phyloP scores from a whole-genome alignment of 1,140 invertebrate species.

The Ctenoplectra terminalis region DNA sequence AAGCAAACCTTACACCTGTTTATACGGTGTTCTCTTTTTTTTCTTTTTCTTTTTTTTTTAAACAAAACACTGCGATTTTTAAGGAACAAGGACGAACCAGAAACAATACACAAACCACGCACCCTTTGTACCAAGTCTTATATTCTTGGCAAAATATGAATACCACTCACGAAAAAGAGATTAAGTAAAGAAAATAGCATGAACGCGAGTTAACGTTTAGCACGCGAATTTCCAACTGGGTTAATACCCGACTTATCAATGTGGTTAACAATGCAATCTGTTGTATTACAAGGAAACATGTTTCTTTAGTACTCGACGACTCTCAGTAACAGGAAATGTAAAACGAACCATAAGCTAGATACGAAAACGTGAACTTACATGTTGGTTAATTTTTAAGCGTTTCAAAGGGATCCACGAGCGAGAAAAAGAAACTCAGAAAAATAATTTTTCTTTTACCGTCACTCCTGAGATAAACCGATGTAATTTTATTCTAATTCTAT shows the following conservation, averaged over 20 bases:
- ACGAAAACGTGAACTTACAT: no score
- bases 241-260: neutral
- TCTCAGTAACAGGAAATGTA: neutral
- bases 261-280: neutral
- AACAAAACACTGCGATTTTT: neutral
- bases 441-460: no score
- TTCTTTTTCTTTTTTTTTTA: neutral
- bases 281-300: neutral
- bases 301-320: neutral
- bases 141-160: neutral
- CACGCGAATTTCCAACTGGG: slow-evolving; percentile 16
- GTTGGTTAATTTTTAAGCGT: no score
- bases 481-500: no score
- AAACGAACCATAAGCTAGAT: neutral
- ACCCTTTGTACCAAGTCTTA: neutral
- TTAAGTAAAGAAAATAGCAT: neutral
- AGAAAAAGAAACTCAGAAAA: no score
- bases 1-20: neutral
- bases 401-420: no score
- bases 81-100: neutral
- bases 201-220: neutral
- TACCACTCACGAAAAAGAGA: neutral
- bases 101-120: neutral
- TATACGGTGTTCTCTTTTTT: neutral
- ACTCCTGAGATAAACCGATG: no score